Evolutionary conservation across 2,113 vertebrate species (phyloP), one percentile per base, ranked within the genome.

Genomic region (Trematomus loennbergii): DNA sequence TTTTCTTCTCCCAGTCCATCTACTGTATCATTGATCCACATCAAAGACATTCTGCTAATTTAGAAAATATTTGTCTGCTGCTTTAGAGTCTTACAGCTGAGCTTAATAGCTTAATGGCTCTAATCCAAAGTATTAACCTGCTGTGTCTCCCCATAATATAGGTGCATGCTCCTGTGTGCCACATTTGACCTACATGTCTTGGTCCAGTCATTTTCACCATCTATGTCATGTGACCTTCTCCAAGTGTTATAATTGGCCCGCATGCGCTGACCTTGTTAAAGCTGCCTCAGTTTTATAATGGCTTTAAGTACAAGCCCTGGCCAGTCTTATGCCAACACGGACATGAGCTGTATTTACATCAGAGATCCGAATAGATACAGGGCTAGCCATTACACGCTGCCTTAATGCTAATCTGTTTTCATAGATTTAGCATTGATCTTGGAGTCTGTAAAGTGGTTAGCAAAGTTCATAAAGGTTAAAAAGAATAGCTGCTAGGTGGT

Each of bases 361-460:
- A 78, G 54, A 83, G 86, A 89, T 91, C 84, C 89, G 76, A 50
- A 33, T 9, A 82, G 82, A 90, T 67, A 79, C 55, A 66, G 54
- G 71, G 78, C 79, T 81, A 66, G 84, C 77, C 87, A 85, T 89
- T 89, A 90, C 72, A 86, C 79, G 46, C 69, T 61, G 75, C 70
- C 53, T 67, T 81, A 84, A 89, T 87, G 79, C 82, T 91, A 91
- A 91, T 89, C 89, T 86, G 45, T 48, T 18, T 83, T 86, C 87
- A 90, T 89, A 85, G 86, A 89, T 75, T 92, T 90, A 89, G 65
- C 83, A 92, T 88, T 89, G 90, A 93, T 92, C 82, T 88, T 83
- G 52, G 45, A 87, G 63, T 72, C 84, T 75, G 81, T 78, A 83
- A 88, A 90, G 54, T 10, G 48, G 84, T 87, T 86, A 75, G 57